Conservation (phyloP, 1,140 invertebrate species). For the Aphaenogaster ashmeadi region DNA sequence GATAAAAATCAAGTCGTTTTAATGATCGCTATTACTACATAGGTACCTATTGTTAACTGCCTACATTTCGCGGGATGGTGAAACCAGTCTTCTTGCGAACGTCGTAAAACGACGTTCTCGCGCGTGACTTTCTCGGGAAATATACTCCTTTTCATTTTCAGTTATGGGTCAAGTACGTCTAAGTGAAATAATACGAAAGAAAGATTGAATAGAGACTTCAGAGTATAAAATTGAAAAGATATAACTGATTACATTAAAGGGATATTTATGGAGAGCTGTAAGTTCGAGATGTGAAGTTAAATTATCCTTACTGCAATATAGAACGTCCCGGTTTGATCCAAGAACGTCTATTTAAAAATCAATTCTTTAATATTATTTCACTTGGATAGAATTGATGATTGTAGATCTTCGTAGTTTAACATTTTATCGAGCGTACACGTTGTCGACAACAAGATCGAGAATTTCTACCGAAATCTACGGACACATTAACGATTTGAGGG, state of each 20-base stretch:
- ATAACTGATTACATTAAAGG: not conserved
- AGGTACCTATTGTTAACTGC: constrained; percentile 56
- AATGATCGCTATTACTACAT: constrained; percentile 45
- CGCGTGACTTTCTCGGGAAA: not conserved
- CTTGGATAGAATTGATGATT: constrained; percentile 44
- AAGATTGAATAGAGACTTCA: not conserved
- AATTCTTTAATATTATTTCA: constrained; percentile 36
- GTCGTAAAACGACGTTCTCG: constrained; percentile 30
- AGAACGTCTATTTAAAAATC: not conserved
- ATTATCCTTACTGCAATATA: not conserved
- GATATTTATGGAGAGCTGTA: not conserved
- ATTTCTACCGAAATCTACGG: constrained; percentile 50
- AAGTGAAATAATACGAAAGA: constrained; percentile 45
- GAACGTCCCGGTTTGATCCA: not conserved
- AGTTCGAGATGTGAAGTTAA: not conserved
- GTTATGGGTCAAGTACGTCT: constrained; percentile 2
- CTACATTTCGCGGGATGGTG: constrained; percentile 51
- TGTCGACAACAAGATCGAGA: constrained; percentile 57
- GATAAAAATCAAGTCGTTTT: constrained; percentile 55
- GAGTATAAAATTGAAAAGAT: not conserved
- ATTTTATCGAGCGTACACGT: constrained; percentile 27
- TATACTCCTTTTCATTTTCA: constrained; percentile 1
- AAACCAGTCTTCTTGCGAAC: constrained; percentile 66
- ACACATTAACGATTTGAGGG: constrained; percentile 51
- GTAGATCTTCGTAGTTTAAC: constrained; percentile 18